A percentile compares a stretch with the other conserved stretches of the same genome.
phyloP scores from a whole-genome alignment of 2,797 vertebrate genomes.

The Chelonia mydas region DNA sequence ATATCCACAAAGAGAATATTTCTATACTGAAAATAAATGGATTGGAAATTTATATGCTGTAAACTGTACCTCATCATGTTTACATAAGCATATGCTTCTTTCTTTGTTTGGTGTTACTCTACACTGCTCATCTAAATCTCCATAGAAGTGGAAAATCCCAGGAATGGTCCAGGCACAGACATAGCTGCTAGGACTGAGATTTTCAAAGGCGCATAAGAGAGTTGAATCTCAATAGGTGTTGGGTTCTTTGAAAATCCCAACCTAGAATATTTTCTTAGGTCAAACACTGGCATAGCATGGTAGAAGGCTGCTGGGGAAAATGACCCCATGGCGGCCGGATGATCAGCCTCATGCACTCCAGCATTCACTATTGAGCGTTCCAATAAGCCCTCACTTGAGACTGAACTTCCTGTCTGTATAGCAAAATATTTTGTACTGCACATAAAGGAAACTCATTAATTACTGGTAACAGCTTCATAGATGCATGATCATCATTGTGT shows the following conservation, averaged over 20 bases:
- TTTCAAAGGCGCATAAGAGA: not conserved
- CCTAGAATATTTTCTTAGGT: not conserved
- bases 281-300: not conserved
- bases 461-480: not conserved
- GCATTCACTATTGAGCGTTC: not conserved
- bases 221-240: not conserved
- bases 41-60: not conserved
- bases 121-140: not conserved
- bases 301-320: not conserved
- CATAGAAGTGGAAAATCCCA: not conserved
- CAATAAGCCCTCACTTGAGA: not conserved
- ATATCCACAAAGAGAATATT: not conserved
- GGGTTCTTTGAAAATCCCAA: slow-evolving; percentile 1
- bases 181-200: not conserved
- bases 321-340: not conserved
- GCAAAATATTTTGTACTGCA: not conserved
- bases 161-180: not conserved
- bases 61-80: not conserved
- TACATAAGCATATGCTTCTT: not conserved
- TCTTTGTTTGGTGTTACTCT: not conserved
- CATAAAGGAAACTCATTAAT: not conserved
- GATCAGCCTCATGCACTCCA: not conserved
- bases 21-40: not conserved
- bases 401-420: not conserved
- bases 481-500: not conserved